Percentiles rank a stretch among this genome's conserved stretches.
These are phyloP conservation scores for Aplocera efformata DNA, from an alignment of 2,888 invertebrate species.

Conservation along the genomic window DNA sequence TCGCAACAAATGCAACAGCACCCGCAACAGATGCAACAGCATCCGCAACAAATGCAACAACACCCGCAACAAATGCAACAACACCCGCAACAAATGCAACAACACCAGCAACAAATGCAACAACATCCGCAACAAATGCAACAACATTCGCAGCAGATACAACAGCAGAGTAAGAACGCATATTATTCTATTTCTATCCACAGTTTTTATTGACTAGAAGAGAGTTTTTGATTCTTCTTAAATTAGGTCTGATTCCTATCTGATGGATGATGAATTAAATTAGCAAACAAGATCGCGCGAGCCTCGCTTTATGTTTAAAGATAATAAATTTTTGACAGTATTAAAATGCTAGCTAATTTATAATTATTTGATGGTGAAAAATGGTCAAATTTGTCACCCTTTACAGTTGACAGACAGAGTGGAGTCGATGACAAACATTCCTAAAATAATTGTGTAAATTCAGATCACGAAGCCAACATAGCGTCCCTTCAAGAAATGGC, in stretches of 20 bases:
- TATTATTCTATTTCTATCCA: slow-evolving; percentile 1
- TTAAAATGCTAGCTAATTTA: too few relatives aligned
- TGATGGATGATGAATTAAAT: too few relatives aligned
- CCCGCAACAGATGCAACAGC: slow-evolving; percentile 42
- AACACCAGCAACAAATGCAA: slow-evolving; percentile 35
- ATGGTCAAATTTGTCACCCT: too few relatives aligned
- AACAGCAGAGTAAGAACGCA: slow-evolving; percentile 31
- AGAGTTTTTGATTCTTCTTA: too few relatives aligned
- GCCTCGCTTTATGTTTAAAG: too few relatives aligned
- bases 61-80: slow-evolving; percentile 35
- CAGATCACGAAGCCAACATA: slow-evolving; percentile 68
- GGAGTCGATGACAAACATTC: too few relatives aligned
- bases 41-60: slow-evolving; percentile 39
- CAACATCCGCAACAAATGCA: slow-evolving; percentile 40
- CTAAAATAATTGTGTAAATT: background rate
- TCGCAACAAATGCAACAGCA: slow-evolving; percentile 40
- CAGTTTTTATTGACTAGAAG: too few relatives aligned
- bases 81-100: slow-evolving; percentile 28
- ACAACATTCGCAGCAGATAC: slow-evolving; percentile 27
- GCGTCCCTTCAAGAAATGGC: slow-evolving; percentile 69
- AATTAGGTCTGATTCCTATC: too few relatives aligned
- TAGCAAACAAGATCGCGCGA: too few relatives aligned
- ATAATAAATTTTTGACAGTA: too few relatives aligned
- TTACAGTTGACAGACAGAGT: too few relatives aligned
- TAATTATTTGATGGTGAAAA: too few relatives aligned